Evolutionary conservation across 2,797 vertebrate genomes (phyloP).

Genomic region (Halcyon chelicuti): DNA sequence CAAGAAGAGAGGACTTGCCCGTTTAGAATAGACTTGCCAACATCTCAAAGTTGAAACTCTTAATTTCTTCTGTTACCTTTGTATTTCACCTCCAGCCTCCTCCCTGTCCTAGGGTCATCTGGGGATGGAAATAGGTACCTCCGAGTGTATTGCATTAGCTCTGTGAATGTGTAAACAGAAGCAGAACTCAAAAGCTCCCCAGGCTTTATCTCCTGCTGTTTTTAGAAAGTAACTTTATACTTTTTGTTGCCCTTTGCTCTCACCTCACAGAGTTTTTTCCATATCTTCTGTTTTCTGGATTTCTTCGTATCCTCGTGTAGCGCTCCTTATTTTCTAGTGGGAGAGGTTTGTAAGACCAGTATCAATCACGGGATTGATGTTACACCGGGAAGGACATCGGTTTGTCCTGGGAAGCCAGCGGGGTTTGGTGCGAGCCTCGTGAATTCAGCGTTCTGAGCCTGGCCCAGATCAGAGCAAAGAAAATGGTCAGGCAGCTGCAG

Average conservation of each 20-base stretch:
- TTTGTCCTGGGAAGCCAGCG: not conserved
- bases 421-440: not conserved
- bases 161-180: not conserved
- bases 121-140: not conserved
- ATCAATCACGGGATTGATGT: not conserved
- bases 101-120: not conserved
- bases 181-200: not conserved
- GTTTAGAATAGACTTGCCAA: not conserved
- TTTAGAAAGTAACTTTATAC: not conserved
- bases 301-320: not conserved
- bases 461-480: not conserved
- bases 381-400: not conserved
- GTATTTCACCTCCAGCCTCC: not conserved
- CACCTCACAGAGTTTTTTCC: not conserved
- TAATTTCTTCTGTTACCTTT: not conserved
- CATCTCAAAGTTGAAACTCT: not conserved
- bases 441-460: not conserved
- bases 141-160: not conserved
- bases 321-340: not conserved
- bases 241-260: constrained; percentile 12
- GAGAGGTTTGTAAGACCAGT: not conserved
- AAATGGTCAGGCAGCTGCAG: not conserved
- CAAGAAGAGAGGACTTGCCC: not conserved
- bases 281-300: not conserved
- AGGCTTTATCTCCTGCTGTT: not conserved